Percentiles rank a stretch among this genome's conserved stretches.
Evolutionary conservation across 2,113 vertebrate species (phyloP).

Genomic region (Cyanoderma ruficeps): DNA sequence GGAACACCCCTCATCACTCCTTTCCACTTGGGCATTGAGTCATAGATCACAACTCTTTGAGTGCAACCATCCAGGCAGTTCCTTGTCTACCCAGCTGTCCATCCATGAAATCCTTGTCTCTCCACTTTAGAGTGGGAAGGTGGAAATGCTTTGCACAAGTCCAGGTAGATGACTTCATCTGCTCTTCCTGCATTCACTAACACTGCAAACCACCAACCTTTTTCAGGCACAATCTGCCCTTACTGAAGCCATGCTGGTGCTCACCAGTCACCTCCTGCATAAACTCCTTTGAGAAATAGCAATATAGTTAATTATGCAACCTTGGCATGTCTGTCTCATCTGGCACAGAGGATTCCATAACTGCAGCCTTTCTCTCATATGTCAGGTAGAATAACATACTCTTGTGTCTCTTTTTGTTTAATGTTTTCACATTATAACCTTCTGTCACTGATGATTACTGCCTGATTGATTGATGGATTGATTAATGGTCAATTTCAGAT

Average conservation of each 20-base stretch:
- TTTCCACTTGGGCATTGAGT: background rate
- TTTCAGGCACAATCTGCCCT: background rate
- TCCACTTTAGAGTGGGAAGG: background rate
- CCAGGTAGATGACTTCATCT: background rate
- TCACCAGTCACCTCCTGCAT: background rate
- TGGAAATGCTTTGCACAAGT: background rate
- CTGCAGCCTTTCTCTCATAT: background rate
- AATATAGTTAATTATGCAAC: background rate
- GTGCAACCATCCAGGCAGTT: background rate
- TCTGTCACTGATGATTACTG: slow-evolving; percentile 17
- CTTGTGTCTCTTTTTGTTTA: background rate
- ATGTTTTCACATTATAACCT: background rate
- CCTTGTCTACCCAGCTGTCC: background rate
- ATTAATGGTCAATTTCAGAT: slow-evolving; percentile 27
- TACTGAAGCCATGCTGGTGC: background rate
- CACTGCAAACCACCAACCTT: background rate
- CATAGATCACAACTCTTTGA: background rate
- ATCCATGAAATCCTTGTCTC: background rate
- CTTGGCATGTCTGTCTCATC: background rate
- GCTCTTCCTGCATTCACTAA: background rate
- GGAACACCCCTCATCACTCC: background rate
- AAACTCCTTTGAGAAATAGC: background rate
- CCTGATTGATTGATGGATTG: slow-evolving; percentile 25
- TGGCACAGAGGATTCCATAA: background rate
- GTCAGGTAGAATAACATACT: slow-evolving; percentile 2